These are phyloP conservation scores for Pyrgus malvae DNA, from an alignment of 2,888 invertebrate species.

Conservation along the genomic window DNA sequence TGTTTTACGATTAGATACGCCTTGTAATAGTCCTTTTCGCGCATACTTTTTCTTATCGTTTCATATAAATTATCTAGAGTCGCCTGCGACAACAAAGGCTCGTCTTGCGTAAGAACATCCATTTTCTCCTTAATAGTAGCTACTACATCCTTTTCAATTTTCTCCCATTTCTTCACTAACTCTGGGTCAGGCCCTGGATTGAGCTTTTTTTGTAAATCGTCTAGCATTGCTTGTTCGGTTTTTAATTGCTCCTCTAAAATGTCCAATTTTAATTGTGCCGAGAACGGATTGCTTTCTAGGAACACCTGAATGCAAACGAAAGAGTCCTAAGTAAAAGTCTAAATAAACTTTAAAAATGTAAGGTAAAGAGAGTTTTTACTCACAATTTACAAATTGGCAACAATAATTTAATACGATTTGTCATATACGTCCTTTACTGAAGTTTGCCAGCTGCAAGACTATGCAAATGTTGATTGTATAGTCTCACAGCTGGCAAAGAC, in stretches of 20 bases:
- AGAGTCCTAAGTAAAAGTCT: too few species aligned
- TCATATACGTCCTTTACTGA: too few species aligned
- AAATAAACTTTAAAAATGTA: too few species aligned
- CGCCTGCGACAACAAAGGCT: constrained; percentile 68
- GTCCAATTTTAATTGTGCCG: constrained; percentile 84
- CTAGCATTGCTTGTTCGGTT: constrained; percentile 83
- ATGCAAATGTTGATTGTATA: too few species aligned
- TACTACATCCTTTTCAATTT: constrained; percentile 75
- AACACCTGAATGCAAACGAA: constrained; percentile 84
- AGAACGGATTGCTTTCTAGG: constrained; percentile 92
- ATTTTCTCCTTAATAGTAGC: constrained; percentile 74
- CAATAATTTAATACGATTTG: too few species aligned
- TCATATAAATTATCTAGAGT: constrained; percentile 69
- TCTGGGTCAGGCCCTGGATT: constrained; percentile 70
- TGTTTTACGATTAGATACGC: constrained; percentile 76
- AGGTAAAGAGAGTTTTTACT: too few species aligned
- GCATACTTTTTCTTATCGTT: constrained; percentile 65
- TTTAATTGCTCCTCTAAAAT: constrained; percentile 82
- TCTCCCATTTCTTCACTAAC: constrained; percentile 75
- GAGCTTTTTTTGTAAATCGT: constrained; percentile 79
- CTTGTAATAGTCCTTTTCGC: constrained; percentile 74
- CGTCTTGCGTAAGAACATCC: constrained; percentile 69
- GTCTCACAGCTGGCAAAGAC: too few species aligned
- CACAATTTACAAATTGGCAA: too few species aligned
- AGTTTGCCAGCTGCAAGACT: too few species aligned